Evolutionary conservation across 2,113 vertebrate species (phyloP).

Genomic region (Formicarius rufipectus): DNA sequence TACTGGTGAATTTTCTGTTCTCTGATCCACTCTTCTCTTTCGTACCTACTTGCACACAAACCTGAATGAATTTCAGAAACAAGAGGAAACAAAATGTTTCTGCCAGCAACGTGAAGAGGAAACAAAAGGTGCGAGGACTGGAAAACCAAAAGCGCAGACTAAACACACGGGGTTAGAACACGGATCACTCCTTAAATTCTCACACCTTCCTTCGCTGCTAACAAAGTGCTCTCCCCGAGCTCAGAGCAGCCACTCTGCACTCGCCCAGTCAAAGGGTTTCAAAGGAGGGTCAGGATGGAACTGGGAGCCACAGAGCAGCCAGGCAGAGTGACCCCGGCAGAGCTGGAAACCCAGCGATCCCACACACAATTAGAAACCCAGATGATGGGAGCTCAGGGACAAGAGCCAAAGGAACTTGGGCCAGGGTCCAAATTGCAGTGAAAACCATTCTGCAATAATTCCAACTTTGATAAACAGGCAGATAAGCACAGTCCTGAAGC

Average conservation of each 20-base stretch:
- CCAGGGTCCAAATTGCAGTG: conserved; percentile 19
- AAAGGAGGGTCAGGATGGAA: not conserved
- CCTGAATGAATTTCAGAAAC: not conserved
- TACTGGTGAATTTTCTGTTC: not conserved
- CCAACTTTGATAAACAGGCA: conserved; percentile 25
- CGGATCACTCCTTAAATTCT: conserved; percentile 42
- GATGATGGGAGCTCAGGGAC: conserved; percentile 28
- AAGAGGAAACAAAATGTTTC: conserved; percentile 20
- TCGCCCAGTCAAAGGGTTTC: not conserved
- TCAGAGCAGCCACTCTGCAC: not conserved
- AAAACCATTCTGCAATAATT: conserved; percentile 40
- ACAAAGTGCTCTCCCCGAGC: conserved; percentile 50
- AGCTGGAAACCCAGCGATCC: conserved; percentile 38
- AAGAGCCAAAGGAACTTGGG: conserved; percentile 32
- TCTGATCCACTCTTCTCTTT: not conserved
- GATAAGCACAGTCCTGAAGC: conserved; percentile 26
- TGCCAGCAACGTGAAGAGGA: not conserved
- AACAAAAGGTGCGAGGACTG: not conserved
- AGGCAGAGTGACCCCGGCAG: not conserved
- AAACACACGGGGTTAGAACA: not conserved
- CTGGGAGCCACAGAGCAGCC: conserved; percentile 4
- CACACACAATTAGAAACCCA: conserved; percentile 42
- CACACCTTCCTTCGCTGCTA: conserved; percentile 54
- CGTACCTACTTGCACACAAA: accelerated
- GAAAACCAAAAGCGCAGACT: conserved; percentile 8